Evolutionary conservation across 2,797 vertebrate species (phyloP).

Genomic region (Astyanax mexicanus): DNA sequence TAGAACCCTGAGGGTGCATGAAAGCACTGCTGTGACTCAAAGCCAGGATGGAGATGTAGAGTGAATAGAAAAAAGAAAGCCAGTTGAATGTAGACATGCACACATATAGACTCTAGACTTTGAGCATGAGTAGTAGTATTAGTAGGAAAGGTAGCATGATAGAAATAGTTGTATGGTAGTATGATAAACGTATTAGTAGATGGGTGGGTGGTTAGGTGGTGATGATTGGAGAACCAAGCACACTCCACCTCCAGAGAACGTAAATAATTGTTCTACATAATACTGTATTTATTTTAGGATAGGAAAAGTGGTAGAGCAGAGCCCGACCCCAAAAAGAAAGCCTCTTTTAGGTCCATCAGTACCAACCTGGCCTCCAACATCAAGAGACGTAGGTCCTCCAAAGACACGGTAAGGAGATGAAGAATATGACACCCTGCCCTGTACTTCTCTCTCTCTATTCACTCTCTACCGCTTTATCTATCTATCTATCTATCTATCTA

Average conservation of each 20-base stretch:
- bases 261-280: constrained; percentile 76
- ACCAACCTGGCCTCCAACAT: constrained; percentile 99
- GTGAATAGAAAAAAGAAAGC: constrained; percentile 28
- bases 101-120: neutral
- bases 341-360: constrained; percentile 99
- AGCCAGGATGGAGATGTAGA: constrained; percentile 53
- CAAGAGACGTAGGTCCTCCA: constrained; percentile 99
- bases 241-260: constrained; percentile 68
- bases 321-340: constrained; percentile 99
- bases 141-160: constrained; percentile 28
- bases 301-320: constrained; percentile 99
- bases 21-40: constrained; percentile 50
- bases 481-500: no score
- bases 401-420: constrained; percentile 99
- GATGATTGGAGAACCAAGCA: constrained; percentile 55
- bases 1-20: constrained; percentile 47
- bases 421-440: constrained; percentile 76
- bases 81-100: constrained; percentile 12
- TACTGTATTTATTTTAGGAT: constrained; percentile 98
- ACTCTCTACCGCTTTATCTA: no score
- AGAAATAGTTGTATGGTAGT: no score
- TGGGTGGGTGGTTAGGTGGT: constrained; percentile 53
- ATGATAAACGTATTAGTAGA: constrained; percentile 27
- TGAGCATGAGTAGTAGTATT: constrained; percentile 35
- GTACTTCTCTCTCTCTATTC: constrained; percentile 46